Base-by-base conservation (phyloP, 2,888 invertebrate species). In the Drosophila infuscata region DNA sequence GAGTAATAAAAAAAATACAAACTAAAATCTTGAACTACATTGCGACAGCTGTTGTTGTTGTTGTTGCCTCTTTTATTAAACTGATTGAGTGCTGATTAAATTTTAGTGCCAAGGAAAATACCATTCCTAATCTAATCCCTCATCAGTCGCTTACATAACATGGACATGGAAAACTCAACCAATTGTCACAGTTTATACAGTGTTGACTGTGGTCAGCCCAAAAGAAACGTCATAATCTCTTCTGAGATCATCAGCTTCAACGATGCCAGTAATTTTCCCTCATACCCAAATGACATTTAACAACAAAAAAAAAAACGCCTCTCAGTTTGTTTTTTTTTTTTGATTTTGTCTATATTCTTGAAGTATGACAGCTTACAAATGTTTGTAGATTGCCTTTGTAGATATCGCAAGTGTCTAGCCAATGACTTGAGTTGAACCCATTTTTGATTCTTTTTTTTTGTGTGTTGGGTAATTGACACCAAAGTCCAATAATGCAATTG, bases 51-150 rank as follows among this genome's bases (percentile, higher is more conserved):
- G 43, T 54, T 54, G 63, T 20, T 65, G 59, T 57, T 64, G 60
- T 38, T 30, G 52, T 8, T 46, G 59, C 20, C 60, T 15, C 29
- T 70, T 76, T 80, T 79, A 70, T 75, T 56, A 66, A 51, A 52
- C 66, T 63, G 74, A 86, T 83, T 81, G 76, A 71, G 70, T 62
- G 70, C 72, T 73, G 87, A 82, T 83, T 74, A 82, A 72, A 67
- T 69, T 76, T 69, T 60, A 83, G 79, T 75, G 83, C 57, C 72
- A 74, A 73, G 74, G 70, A 76, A 78, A 79, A 66, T 61, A 68
- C 71, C 46, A 11, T 38, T 52, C 51, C 65, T 72, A 69, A 72
- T 75, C 78, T 64, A 38, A 46, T 69, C 57, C 73, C 65, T 63
- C 61, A 68, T 73, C 51, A 66, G 41, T 11, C 62, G 61, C 63